phyloP scores from a whole-genome alignment of 2,113 vertebrate genomes.

The Pteronura brasiliensis region DNA sequence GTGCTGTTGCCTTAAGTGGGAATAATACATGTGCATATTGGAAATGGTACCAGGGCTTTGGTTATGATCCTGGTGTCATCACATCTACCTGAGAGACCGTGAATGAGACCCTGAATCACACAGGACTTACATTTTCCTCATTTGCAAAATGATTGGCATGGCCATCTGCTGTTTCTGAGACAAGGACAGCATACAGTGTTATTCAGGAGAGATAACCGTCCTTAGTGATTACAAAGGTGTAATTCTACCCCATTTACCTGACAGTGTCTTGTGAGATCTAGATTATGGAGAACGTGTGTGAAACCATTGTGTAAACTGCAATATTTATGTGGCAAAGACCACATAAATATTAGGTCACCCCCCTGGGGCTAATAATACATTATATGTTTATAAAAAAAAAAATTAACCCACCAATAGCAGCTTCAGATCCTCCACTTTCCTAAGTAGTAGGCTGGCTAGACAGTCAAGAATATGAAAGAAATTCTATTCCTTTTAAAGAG shows the following conservation, averaged over 20 bases:
- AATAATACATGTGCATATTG: not conserved
- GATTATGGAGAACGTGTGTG: not conserved
- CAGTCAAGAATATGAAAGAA: conserved; percentile 51
- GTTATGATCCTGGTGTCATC: not conserved
- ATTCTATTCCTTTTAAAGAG: conserved; percentile 51
- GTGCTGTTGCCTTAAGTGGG: not conserved
- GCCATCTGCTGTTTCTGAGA: not conserved
- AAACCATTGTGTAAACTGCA: not conserved
- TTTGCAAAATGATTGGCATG: not conserved
- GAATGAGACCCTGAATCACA: not conserved
- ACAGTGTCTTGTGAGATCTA: not conserved
- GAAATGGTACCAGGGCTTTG: not conserved
- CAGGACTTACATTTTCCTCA: not conserved
- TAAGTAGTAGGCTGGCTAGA: not conserved
- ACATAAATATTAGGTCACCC: not conserved
- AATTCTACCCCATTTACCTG: not conserved
- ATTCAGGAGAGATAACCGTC: not conserved
- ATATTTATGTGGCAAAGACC: not conserved
- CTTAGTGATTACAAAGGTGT: not conserved
- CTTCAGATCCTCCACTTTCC: not conserved
- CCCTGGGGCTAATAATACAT: too few species aligned
- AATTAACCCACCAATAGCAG: not conserved
- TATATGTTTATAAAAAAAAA: not conserved
- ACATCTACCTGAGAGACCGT: not conserved
- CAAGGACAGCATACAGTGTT: not conserved